Base-by-base conservation (phyloP, 2,113 vertebrate species). In the Nymphicus hollandicus region DNA sequence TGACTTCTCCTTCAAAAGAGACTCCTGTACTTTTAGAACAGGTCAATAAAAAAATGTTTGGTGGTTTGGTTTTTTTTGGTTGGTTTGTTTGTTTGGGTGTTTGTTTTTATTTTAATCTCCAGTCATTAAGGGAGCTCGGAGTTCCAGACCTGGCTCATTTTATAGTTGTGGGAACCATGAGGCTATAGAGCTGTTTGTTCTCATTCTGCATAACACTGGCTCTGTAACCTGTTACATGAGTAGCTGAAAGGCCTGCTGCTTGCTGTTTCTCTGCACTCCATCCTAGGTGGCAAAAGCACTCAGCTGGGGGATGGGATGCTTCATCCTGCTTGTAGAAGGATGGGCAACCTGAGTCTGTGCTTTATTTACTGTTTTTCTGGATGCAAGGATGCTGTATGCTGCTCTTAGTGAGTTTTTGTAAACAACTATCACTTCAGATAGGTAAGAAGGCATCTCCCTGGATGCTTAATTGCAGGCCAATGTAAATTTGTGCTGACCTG, bases 111-210 rank as follows among this genome's bases (percentile, higher is more conserved):
- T n/a, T 58, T 58, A 35, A 58, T n/a, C 20, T n/a, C 20, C 33
- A 49, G 15, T 37, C 23, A 17, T 39, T 56, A 47, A 66, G 18
- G 35, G 16, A 73, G 27, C 18, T 19, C 31, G 13, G 18, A 27
- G 31, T 56, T 82, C 10, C 47, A 25, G 37, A 17, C 17, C 17
- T 78, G 41, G 19, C 3, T 88, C 1, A 2, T 7, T 8, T 71
- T 27, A 3, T 2, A 19, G 12, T 2, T 50, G 17, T 65, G 53
- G 43, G 69, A 60, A 25, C 33, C 19, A 3, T 0, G 4, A 47
- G 25, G 15, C 23, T 77, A 1, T 6, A 6, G 72, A 68, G 41
- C 4, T 0, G 0, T 50, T 43, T 3, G 0, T 10, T 37, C 27
- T 41, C 16, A 7, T 43, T 47, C 68, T 64, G 35, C 2, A 0